Percentiles rank a stretch among this genome's conserved stretches.
phyloP scores from a whole-genome alignment of 2,888 invertebrate genomes.

The Dioctria rufipes region DNA sequence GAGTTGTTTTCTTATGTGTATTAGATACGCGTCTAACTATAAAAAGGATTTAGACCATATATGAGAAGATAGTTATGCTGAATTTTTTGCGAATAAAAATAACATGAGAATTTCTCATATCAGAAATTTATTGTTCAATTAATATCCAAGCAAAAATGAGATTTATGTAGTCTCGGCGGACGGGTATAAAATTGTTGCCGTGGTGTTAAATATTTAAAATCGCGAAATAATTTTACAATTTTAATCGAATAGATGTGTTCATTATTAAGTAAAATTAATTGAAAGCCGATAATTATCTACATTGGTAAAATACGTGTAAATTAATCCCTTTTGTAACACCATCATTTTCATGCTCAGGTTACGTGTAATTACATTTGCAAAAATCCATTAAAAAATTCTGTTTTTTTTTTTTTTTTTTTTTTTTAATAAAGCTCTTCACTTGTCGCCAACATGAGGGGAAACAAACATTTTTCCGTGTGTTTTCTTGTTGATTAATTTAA shows the following conservation, averaged over 20 bases:
- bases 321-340: constrained; percentile 3
- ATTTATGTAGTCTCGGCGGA: not conserved
- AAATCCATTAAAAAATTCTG: constrained; percentile 38
- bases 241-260: constrained; percentile 27
- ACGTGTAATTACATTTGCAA: constrained; percentile 25
- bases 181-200: not conserved
- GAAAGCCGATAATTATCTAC: constrained; percentile 37
- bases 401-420: too few species aligned
- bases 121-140: constrained; percentile 31
- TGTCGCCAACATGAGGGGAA: not conserved
- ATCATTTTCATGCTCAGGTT: constrained; percentile 1
- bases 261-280: constrained; percentile 18
- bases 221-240: not conserved
- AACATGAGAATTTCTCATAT: not conserved
- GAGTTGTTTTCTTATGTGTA: constrained; percentile 12
- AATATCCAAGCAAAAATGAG: not conserved
- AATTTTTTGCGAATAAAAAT: too few species aligned
- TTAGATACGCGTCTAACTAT: not conserved
- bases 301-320: not conserved
- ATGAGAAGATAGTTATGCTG: too few species aligned
- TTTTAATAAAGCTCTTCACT: constrained; percentile 5
- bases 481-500: too few species aligned
- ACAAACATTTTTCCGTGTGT: too few species aligned
- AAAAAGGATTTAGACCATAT: constrained; percentile 5
- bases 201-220: not conserved